Conservation (phyloP, 2,113 vertebrate genomes). For the Sphyrna mokarran region DNA sequence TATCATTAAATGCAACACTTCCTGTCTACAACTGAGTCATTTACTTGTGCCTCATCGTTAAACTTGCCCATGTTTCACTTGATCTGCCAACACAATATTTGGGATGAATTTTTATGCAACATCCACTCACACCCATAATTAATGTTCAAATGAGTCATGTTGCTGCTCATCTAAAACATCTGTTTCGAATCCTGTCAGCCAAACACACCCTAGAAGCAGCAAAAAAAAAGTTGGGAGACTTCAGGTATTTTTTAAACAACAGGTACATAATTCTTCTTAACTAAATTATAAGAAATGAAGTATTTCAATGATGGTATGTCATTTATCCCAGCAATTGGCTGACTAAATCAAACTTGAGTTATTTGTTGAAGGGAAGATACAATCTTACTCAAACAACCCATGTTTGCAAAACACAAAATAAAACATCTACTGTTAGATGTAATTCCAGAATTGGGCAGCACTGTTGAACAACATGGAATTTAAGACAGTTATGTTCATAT, state of each 20-base stretch:
- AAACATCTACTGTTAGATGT: too few relatives aligned
- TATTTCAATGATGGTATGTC: background rate
- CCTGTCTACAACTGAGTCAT: background rate
- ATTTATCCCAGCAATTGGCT: too few relatives aligned
- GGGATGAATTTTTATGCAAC: background rate
- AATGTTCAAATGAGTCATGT: background rate
- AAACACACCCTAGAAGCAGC: background rate
- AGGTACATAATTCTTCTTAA: background rate
- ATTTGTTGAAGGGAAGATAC: too few relatives aligned
- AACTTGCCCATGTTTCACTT: conserved; percentile 12
- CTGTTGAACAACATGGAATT: too few relatives aligned
- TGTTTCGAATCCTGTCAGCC: background rate
- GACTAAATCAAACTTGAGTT: too few relatives aligned
- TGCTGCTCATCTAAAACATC: conserved; percentile 19
- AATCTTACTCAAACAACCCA: too few relatives aligned
- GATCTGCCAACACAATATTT: background rate
- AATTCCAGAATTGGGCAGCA: too few relatives aligned
- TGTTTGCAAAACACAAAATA: too few relatives aligned
- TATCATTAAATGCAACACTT: conserved; percentile 13
- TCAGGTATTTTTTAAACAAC: background rate
- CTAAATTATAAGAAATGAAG: background rate
- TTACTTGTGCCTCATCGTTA: background rate
- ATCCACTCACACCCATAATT: background rate
- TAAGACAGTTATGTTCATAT: too few relatives aligned
- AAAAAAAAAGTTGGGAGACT: background rate